A percentile compares a stretch with the other conserved stretches of the same genome.
Evolutionary conservation across 1,140 invertebrate species (phyloP).

Genomic region (Orussus abietinus): DNA sequence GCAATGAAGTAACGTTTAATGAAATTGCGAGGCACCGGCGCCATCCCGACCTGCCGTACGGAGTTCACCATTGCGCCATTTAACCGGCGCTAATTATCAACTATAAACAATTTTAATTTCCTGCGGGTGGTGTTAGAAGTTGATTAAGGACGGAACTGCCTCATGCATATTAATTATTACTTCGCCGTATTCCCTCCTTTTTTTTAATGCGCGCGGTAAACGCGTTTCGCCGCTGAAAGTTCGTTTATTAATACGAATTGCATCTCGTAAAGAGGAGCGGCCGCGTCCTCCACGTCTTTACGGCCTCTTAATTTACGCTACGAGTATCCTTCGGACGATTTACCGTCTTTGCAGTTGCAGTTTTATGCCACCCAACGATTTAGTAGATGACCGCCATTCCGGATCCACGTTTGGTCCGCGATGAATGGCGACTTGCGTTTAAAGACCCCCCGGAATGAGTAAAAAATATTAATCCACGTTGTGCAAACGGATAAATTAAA

Average conservation of each 20-base stretch:
- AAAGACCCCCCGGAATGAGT: too few species aligned
- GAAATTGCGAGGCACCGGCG: too few species aligned
- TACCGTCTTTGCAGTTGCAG: too few species aligned
- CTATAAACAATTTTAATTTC: slow-evolving; percentile 39
- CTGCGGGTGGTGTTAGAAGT: slow-evolving; percentile 24
- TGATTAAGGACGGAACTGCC: slow-evolving; percentile 28
- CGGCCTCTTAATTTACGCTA: slow-evolving; percentile 27
- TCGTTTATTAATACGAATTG: slow-evolving; percentile 43
- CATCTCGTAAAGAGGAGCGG: slow-evolving; percentile 25
- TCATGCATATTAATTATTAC: slow-evolving; percentile 33
- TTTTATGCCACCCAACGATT: too few species aligned
- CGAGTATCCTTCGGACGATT: slow-evolving; percentile 19
- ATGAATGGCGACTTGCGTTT: too few species aligned
- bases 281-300: slow-evolving; percentile 12
- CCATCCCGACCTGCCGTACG: too few species aligned
- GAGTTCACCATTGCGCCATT: slow-evolving; percentile 14
- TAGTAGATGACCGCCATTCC: too few species aligned
- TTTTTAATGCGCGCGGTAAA: slow-evolving; percentile 13
- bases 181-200: slow-evolving; percentile 11
- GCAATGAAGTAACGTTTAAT: too few species aligned
- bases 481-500: too few species aligned
- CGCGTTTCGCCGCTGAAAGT: slow-evolving; percentile 26
- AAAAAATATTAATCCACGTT: too few species aligned
- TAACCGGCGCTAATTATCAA: slow-evolving; percentile 34
- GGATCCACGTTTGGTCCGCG: too few species aligned